Evolutionary conservation across 2,797 vertebrate species (phyloP).

Genomic region (Streptopelia turtur): DNA sequence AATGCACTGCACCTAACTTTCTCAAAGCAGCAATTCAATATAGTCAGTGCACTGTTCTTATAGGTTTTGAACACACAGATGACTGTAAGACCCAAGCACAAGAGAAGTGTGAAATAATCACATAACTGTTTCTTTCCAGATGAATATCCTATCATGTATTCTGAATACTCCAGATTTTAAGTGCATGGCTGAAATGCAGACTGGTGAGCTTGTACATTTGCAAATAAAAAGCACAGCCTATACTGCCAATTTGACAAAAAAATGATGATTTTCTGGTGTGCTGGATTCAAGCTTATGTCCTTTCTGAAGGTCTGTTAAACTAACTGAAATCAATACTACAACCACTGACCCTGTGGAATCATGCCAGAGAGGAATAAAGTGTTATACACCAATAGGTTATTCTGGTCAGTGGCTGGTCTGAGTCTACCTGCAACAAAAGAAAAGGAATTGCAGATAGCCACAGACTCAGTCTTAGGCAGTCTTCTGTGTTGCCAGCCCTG

Average conservation of each 20-base stretch:
- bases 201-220: not conserved
- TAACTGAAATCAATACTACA: not conserved
- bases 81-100: not conserved
- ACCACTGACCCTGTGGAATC: not conserved
- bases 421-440: not conserved
- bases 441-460: not conserved
- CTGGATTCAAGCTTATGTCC: not conserved
- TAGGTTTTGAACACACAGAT: not conserved
- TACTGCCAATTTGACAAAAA: not conserved
- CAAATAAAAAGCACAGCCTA: not conserved
- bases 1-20: not conserved
- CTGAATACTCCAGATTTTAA: not conserved
- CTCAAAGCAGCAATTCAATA: conserved; percentile 28
- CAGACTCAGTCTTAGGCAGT: rapidly evolving
- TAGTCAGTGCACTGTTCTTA: not conserved
- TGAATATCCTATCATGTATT: not conserved
- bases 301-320: not conserved
- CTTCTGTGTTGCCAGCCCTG: not conserved
- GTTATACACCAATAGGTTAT: not conserved
- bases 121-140: not conserved
- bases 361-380: not conserved
- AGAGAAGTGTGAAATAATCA: not conserved
- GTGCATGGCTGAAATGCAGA: not conserved
- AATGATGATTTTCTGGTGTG: not conserved
- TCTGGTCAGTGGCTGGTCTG: not conserved